Evolutionary conservation across 2,888 invertebrate species (phyloP).

Genomic region (Melangyna quadrimaculata): DNA sequence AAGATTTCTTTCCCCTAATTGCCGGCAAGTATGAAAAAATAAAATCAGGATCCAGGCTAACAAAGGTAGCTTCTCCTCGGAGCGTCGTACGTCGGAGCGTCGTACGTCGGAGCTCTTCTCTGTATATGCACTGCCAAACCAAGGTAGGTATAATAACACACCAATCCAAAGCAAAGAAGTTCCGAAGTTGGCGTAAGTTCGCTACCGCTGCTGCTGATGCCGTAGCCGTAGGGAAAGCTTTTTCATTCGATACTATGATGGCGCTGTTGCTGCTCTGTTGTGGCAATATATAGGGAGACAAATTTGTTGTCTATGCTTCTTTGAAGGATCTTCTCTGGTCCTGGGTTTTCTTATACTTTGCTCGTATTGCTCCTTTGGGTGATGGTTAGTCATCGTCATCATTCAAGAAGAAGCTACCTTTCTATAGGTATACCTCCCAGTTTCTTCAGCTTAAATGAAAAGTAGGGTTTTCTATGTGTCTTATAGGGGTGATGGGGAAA

Average conservation of each 20-base stretch:
- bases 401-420: neutral
- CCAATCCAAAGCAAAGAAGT: constrained; percentile 16
- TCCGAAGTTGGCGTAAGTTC: constrained; percentile 46
- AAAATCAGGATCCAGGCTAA: constrained; percentile 52
- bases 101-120: neutral
- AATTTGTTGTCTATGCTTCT: constrained; percentile 33
- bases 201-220: neutral
- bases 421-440: too few relatives aligned
- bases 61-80: constrained; percentile 31
- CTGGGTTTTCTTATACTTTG: constrained; percentile 21
- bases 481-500: neutral
- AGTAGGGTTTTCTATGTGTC: neutral
- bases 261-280: constrained; percentile 9
- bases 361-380: constrained; percentile 38
- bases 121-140: constrained; percentile 1
- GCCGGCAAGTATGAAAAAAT: constrained; percentile 10
- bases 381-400: constrained; percentile 3
- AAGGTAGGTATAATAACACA: constrained; percentile 21
- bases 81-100: too few relatives aligned
- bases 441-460: neutral
- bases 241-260: constrained; percentile 38
- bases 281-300: constrained; percentile 30
- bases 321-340: constrained; percentile 48
- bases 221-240: constrained; percentile 38
- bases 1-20: constrained; percentile 61